A percentile compares a stretch with the other conserved stretches of the same genome.
Evolutionary conservation across 35 echinoderm and acorn worm species (phyloP).

Genomic region (Diadema setosum): DNA sequence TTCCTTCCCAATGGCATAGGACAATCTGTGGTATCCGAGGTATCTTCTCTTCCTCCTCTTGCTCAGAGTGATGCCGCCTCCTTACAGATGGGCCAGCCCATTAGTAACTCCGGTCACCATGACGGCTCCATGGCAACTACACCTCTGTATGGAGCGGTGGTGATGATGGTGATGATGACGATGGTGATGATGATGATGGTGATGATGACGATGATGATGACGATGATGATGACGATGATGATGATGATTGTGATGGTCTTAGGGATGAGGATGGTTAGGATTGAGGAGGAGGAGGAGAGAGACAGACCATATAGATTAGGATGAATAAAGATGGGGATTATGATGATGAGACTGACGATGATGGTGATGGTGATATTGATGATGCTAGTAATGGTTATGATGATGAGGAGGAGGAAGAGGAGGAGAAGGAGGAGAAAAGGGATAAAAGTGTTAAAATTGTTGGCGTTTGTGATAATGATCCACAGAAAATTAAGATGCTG

Average conservation of each 20-base stretch:
- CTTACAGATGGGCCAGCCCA: too few species aligned
- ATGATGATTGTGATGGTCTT: background rate
- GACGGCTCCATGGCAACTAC: too few species aligned
- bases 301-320: background rate
- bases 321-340: background rate
- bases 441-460: background rate
- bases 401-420: background rate
- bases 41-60: too few species aligned
- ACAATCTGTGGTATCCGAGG: too few species aligned
- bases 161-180: too few species aligned
- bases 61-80: too few species aligned
- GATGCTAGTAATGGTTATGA: background rate
- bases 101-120: too few species aligned
- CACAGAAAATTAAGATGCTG: background rate
- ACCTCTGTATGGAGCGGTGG: too few species aligned
- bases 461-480: background rate
- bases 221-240: background rate
- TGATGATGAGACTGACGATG: background rate
- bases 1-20: too few species aligned
- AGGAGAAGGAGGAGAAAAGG: background rate
- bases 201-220: background rate
- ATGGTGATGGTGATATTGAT: background rate
- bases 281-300: too few species aligned
- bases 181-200: background rate
- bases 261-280: background rate